Percentiles rank a stretch among this genome's conserved stretches.
Conservation (phyloP, 2,797 vertebrate species). For the Chelmon rostratus region DNA sequence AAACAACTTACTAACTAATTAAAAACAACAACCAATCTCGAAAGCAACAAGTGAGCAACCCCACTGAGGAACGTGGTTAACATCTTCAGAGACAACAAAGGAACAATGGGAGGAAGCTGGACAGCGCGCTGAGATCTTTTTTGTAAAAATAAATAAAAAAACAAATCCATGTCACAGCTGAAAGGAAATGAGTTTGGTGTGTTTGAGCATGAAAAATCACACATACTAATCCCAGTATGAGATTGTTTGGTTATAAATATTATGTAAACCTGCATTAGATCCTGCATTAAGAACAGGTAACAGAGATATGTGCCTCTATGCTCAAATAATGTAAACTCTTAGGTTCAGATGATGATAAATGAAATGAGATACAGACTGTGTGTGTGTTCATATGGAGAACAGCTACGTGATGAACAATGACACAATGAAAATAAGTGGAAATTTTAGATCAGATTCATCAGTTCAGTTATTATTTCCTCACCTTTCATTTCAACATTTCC, state of each 20-base stretch:
- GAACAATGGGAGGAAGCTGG: neutral
- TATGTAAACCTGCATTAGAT: too few relatives aligned
- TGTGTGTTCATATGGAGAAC: neutral
- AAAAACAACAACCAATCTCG: neutral
- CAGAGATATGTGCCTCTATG: too few relatives aligned
- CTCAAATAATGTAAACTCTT: neutral
- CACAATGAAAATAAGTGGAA: neutral
- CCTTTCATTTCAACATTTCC: constrained; percentile 16
- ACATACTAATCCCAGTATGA: too few relatives aligned
- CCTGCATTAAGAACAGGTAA: too few relatives aligned
- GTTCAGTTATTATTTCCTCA: constrained; percentile 20
- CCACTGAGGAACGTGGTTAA: neutral
- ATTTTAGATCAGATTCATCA: neutral
- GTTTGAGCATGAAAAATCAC: too few relatives aligned
- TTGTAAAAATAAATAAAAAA: neutral
- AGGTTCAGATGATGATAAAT: neutral
- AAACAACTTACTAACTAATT: neutral
- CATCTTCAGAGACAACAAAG: neutral
- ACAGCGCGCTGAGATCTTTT: neutral
- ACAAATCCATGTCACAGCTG: neutral
- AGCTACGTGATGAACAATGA: constrained; percentile 6
- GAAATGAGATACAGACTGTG: neutral
- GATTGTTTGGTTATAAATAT: too few relatives aligned
- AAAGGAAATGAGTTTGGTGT: too few relatives aligned
- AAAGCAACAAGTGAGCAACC: neutral